Evolutionary conservation across 2,113 vertebrate genomes (phyloP).

Genomic region (Mirza zaza): DNA sequence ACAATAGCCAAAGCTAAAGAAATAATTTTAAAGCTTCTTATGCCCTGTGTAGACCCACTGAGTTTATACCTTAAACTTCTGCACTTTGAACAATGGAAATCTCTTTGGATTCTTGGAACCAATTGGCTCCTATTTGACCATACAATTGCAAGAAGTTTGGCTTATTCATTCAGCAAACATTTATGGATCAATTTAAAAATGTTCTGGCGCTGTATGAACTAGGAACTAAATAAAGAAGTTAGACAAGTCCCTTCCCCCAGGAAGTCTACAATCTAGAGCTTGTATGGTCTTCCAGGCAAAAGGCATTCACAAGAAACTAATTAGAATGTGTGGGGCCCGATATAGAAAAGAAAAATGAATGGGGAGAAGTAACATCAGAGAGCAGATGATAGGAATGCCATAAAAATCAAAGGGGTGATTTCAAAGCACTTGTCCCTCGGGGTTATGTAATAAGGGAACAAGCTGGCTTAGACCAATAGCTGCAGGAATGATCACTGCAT

Average conservation of each 20-base stretch:
- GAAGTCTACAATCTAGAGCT: background rate
- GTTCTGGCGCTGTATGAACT: rapidly evolving
- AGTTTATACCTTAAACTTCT: rapidly evolving
- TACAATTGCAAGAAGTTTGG: no score
- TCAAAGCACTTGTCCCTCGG: background rate
- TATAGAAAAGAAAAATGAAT: background rate
- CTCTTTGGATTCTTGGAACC: background rate
- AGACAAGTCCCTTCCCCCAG: background rate
- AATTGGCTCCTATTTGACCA: background rate
- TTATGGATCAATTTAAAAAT: background rate
- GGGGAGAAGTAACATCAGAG: background rate
- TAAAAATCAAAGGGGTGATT: background rate
- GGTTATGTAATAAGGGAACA: no score
- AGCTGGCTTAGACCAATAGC: background rate
- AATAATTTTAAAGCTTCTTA: background rate
- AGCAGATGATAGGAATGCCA: rapidly evolving
- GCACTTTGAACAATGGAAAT: background rate
- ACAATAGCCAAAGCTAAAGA: background rate
- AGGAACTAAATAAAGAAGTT: background rate
- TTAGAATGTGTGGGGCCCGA: background rate
- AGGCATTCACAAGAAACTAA: background rate
- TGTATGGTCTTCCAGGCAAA: background rate
- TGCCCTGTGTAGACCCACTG: rapidly evolving
- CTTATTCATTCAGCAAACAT: background rate
- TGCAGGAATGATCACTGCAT: rapidly evolving